Evolutionary conservation across 1,140 invertebrate species (phyloP).

Genomic region (Gryllus bimaculatus): DNA sequence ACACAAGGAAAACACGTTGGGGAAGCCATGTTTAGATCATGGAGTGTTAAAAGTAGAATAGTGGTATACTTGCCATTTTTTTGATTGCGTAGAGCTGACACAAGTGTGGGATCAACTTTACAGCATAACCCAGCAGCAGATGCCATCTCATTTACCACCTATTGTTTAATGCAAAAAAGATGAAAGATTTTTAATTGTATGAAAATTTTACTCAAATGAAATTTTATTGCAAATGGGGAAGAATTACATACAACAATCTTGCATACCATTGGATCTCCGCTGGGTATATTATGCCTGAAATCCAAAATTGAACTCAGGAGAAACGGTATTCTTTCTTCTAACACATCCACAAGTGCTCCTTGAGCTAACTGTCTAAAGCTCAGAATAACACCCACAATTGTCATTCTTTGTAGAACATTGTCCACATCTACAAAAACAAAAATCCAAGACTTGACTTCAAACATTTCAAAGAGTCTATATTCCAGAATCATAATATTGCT

Average conservation of each 20-base stretch:
- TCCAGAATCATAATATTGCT: no score
- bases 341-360: slow-evolving; percentile 84
- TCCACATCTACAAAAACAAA: slow-evolving; percentile 57
- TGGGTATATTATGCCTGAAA: slow-evolving; percentile 85
- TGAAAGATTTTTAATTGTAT: neutral
- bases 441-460: neutral
- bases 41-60: neutral
- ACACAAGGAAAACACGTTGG: no score
- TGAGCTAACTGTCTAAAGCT: slow-evolving; percentile 91
- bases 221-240: no score
- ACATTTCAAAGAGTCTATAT: no score
- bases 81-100: slow-evolving; percentile 74
- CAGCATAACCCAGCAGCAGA: slow-evolving; percentile 87
- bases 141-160: slow-evolving; percentile 92
- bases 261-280: slow-evolving; percentile 75
- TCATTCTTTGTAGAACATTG: slow-evolving; percentile 91
- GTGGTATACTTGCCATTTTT: slow-evolving; percentile 53
- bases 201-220: neutral
- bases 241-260: neutral
- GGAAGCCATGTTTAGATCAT: no score
- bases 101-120: slow-evolving; percentile 90
- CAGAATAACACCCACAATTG: slow-evolving; percentile 94
- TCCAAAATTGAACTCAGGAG: slow-evolving; percentile 89
- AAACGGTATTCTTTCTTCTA: slow-evolving; percentile 94
- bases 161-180: slow-evolving; percentile 15